These are phyloP conservation scores for Malachius bipustulatus DNA, from an alignment of 2,888 invertebrate species.

Conservation along the genomic window DNA sequence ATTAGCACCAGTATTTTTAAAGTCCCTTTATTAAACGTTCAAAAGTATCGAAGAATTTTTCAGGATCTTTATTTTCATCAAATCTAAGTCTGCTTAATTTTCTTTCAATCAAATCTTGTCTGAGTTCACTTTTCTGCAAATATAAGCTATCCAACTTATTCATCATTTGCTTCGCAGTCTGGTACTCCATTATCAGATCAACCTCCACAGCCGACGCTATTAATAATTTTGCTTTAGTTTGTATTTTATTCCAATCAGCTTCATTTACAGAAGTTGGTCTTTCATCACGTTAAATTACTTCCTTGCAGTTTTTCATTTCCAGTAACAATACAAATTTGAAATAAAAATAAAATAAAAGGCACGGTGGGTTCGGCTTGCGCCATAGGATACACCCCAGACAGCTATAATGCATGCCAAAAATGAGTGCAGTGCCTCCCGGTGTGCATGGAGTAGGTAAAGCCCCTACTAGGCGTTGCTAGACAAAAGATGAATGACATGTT, in stretches of 20 bases:
- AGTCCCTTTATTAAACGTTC: slow-evolving; percentile 5
- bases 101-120: slow-evolving; percentile 5
- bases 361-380: too few relatives aligned
- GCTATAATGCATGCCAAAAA: too few relatives aligned
- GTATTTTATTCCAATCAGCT: slow-evolving; percentile 2
- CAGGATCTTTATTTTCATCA: slow-evolving; percentile 7
- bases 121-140: slow-evolving; percentile 1
- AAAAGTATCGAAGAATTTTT: slow-evolving; percentile 5
- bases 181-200: slow-evolving; percentile 6
- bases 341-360: too few relatives aligned
- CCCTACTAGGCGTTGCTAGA: too few relatives aligned
- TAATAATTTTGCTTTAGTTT: neutral
- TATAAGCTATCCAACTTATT: slow-evolving; percentile 4
- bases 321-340: too few relatives aligned
- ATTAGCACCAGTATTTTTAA: slow-evolving; percentile 6
- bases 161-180: slow-evolving; percentile 5
- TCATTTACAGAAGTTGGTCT: neutral
- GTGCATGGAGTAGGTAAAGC: too few relatives aligned
- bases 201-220: too few relatives aligned
- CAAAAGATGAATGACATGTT: too few relatives aligned
- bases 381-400: too few relatives aligned
- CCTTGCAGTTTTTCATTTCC: too few relatives aligned
- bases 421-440: too few relatives aligned
- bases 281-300: neutral
- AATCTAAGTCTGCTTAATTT: slow-evolving; percentile 5